Conservation (phyloP, 1,140 invertebrate species). For the Arion vulgaris region DNA sequence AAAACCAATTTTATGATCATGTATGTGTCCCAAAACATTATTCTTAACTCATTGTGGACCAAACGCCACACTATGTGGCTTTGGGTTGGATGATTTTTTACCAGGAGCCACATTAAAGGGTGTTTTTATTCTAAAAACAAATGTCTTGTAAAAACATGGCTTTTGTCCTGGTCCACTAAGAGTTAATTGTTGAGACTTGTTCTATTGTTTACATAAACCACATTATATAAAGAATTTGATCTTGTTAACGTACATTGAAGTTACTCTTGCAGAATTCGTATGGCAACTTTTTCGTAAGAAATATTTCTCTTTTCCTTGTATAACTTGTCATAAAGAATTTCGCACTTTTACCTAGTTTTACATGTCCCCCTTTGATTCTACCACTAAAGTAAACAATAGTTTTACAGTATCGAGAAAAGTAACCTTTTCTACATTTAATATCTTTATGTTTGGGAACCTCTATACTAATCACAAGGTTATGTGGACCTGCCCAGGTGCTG, state of each 20-base stretch:
- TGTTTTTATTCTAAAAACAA: too few species aligned
- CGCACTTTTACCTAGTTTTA: background rate
- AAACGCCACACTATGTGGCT: too few species aligned
- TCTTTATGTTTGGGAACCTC: background rate
- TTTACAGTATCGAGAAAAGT: background rate
- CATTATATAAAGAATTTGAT: too few species aligned
- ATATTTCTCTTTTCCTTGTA: background rate
- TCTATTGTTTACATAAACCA: too few species aligned
- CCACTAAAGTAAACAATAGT: background rate
- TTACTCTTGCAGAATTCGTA: background rate
- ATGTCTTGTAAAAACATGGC: too few species aligned
- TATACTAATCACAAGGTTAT: background rate
- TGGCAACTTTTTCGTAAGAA: background rate
- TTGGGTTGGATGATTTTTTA: too few species aligned
- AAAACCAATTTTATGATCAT: too few species aligned
- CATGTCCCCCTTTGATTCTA: background rate
- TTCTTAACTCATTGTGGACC: too few species aligned
- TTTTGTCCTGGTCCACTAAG: too few species aligned
- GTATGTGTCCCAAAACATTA: too few species aligned
- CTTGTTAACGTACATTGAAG: background rate
- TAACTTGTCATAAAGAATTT: background rate
- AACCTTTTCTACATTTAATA: background rate
- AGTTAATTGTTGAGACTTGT: too few species aligned
- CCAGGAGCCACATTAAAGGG: too few species aligned
- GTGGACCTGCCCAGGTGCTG: background rate